These are phyloP conservation scores for Uropsilus gracilis DNA, from an alignment of 2,113 vertebrate genomes.

Conservation along the genomic window DNA sequence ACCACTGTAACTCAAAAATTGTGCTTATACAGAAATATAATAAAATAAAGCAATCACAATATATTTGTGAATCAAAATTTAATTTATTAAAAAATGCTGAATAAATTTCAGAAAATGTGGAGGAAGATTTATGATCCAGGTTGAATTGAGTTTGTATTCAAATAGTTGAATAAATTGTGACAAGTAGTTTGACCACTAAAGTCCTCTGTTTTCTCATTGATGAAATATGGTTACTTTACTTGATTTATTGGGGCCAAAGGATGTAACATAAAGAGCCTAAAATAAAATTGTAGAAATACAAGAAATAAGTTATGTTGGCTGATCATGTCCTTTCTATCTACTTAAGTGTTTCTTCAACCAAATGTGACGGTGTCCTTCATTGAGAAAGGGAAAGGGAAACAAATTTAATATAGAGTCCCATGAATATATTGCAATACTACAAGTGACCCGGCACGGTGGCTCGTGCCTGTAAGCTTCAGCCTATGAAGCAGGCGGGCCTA, in stretches of 20 bases:
- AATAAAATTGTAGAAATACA: not conserved
- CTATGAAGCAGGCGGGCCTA: no score
- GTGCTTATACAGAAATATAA: not conserved
- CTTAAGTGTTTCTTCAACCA: not conserved
- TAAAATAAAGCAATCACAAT: not conserved
- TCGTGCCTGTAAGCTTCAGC: no score
- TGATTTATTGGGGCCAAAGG: not conserved
- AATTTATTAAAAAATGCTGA: slow-evolving; percentile 7
- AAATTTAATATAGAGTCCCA: not conserved
- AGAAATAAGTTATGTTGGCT: no score
- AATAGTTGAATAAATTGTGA: not conserved
- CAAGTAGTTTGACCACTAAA: not conserved
- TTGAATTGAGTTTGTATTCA: not conserved
- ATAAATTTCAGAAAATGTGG: not conserved
- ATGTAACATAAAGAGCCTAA: not conserved
- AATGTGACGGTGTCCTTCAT: not conserved
- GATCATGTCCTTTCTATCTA: not conserved
- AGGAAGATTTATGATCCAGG: not conserved
- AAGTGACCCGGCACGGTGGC: no score
- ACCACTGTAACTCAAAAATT: no score
- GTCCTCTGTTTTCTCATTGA: not conserved
- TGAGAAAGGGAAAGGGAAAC: not conserved
- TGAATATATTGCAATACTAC: no score
- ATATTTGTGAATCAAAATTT: slow-evolving; percentile 9
- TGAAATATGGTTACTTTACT: not conserved